Evolutionary conservation across 2,113 vertebrate species (phyloP).

Genomic region (Laticauda laticaudata): DNA sequence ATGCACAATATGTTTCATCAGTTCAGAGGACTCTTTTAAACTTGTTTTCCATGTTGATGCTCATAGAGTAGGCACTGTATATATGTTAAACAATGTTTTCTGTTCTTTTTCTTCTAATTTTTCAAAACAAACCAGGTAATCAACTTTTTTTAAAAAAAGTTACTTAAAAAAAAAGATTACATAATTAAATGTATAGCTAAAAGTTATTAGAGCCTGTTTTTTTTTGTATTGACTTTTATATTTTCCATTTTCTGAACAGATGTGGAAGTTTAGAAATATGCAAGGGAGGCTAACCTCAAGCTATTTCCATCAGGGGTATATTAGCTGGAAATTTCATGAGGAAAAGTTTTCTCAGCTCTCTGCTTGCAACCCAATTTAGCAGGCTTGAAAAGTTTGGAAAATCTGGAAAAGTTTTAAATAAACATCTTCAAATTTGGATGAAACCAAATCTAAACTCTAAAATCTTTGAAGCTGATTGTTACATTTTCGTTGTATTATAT

Average conservation of each 20-base stretch:
- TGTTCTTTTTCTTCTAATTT: background rate
- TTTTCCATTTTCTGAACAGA: slow-evolving; percentile 63
- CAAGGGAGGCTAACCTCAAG: slow-evolving; percentile 65
- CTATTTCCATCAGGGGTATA: slow-evolving; percentile 64
- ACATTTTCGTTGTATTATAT: slow-evolving; percentile 11
- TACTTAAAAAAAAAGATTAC: slow-evolving; percentile 43
- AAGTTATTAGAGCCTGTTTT: slow-evolving; percentile 42
- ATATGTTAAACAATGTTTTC: background rate
- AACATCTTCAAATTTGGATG: slow-evolving; percentile 55
- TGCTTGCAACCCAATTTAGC: slow-evolving; percentile 54
- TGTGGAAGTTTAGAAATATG: slow-evolving; percentile 61
- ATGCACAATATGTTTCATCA: too few species aligned
- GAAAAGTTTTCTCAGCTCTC: slow-evolving; percentile 55
- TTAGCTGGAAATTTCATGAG: slow-evolving; percentile 60
- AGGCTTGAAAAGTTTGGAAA: slow-evolving; percentile 60
- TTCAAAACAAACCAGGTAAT: background rate
- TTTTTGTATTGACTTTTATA: slow-evolving; percentile 51
- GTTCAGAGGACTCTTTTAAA: background rate
- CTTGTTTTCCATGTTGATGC: background rate
- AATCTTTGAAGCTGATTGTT: slow-evolving; percentile 27
- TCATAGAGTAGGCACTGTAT: background rate
- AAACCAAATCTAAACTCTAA: slow-evolving; percentile 37
- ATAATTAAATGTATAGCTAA: slow-evolving; percentile 29
- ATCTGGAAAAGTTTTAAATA: slow-evolving; percentile 55
- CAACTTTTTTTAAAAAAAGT: slow-evolving; percentile 10